A percentile compares a stretch with the other conserved stretches of the same genome.
Conservation (phyloP, 2,888 invertebrate genomes). For the Diplolepis rosae region DNA sequence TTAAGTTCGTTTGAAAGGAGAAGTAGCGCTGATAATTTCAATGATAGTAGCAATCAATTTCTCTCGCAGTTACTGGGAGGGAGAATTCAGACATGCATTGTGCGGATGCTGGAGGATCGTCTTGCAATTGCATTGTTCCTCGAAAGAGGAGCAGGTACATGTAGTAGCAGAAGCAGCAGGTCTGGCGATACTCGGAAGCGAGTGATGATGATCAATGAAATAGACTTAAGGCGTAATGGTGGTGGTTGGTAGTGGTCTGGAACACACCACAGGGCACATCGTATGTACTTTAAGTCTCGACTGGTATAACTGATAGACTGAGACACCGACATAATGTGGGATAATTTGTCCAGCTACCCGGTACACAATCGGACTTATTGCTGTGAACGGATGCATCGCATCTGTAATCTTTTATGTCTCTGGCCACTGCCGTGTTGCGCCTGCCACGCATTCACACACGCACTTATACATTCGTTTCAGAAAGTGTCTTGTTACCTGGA, state of each 20-base stretch:
- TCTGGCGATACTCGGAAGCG: slow-evolving; percentile 50
- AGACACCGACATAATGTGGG: slow-evolving; percentile 70
- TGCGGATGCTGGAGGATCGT: slow-evolving; percentile 36
- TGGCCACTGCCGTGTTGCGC: slow-evolving; percentile 49
- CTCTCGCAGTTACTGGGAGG: neutral
- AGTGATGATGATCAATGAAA: slow-evolving; percentile 68
- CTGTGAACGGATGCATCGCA: slow-evolving; percentile 72
- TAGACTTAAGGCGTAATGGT: slow-evolving; percentile 60
- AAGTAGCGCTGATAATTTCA: slow-evolving; percentile 17
- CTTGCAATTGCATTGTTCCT: slow-evolving; percentile 32
- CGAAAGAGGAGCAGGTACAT: slow-evolving; percentile 34
- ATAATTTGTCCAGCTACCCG: slow-evolving; percentile 71
- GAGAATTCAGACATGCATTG: neutral
- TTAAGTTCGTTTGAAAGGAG: neutral
- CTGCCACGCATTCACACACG: slow-evolving; percentile 51
- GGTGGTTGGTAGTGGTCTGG: slow-evolving; percentile 42
- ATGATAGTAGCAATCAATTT: slow-evolving; percentile 19
- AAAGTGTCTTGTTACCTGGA: slow-evolving; percentile 72
- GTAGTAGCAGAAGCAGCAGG: slow-evolving; percentile 40
- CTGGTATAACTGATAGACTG: slow-evolving; percentile 70
- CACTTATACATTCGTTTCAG: slow-evolving; percentile 51
- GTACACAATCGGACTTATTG: slow-evolving; percentile 72
- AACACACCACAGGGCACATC: slow-evolving; percentile 37
- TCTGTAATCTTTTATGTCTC: slow-evolving; percentile 71
- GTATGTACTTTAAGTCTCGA: slow-evolving; percentile 47